Evolutionary conservation across 2,113 vertebrate species (phyloP), one percentile per base, ranked within the genome.

Genomic region (Melozone crissalis): DNA sequence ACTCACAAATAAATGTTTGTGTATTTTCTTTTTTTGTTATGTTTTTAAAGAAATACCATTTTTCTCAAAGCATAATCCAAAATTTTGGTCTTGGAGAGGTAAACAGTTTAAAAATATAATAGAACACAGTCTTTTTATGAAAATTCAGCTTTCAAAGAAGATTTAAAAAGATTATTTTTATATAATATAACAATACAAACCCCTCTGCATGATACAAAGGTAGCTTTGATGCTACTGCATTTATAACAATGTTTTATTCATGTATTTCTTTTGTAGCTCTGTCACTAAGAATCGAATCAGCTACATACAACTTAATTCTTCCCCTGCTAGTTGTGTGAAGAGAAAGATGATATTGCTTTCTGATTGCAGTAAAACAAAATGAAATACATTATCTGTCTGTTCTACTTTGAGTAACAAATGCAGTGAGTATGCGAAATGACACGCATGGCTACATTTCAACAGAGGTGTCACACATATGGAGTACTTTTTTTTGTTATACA

Each of bases 161-260:
- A 73, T 62, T 79, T 61, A 13, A 15, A 78, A 63, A 57, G 3
- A 27, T 78, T 79, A 27, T 57, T 92, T 89, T 87, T 81, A 46
- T 33, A 37, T 9, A 55, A 37, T 35, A 47, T 75, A 92, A 43
- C 26, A 89, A 43, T 51, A 74, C 15, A 66, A 79, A 71, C 63
- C 13, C 23, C 19, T 44, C 35, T 52, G 44, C 55, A 58, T 37
- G 20, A 69, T 15, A 55, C 2, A 2, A 65, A 90, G 37, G 27
- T 62, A 58, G 23, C 39, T 91, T 82, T 87, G 72, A 84, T 79
- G 39, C 61, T 62, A 63, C 33, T 39, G 39, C 88, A 87, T 89
- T 94, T 94, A 90, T 61, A 75, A 41, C 4, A 7, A 91, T 97
- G 37, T 87, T 93, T 95, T 96, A 96, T 95, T 97, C 23, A 93